phyloP scores from a whole-genome alignment of 1,140 invertebrate species.

The Dufourea novaeangliae region DNA sequence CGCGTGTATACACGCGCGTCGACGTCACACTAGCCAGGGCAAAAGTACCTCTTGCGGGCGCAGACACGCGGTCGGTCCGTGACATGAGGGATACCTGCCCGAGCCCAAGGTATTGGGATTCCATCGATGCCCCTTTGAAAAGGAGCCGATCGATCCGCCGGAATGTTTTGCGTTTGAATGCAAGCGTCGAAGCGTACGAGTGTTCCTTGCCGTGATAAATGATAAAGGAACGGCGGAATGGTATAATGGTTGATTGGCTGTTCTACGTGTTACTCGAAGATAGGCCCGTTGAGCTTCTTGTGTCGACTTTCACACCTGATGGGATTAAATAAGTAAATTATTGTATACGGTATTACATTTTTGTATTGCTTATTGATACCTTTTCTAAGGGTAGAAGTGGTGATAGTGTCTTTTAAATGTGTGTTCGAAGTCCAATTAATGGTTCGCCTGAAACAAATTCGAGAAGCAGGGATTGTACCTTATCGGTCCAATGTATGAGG shows the following conservation, averaged over 20 bases:
- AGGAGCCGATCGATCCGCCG: conserved; percentile 7
- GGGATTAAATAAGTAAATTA: too few relatives aligned
- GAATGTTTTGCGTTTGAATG: background rate
- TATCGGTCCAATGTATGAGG: too few relatives aligned
- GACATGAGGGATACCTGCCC: conserved; percentile 1
- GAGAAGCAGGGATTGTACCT: too few relatives aligned
- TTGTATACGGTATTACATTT: too few relatives aligned
- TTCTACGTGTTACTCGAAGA: background rate
- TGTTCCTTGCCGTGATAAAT: background rate
- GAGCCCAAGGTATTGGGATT: background rate
- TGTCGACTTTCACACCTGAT: too few relatives aligned
- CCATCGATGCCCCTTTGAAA: conserved; percentile 24
- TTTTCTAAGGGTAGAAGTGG: too few relatives aligned
- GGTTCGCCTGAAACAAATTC: too few relatives aligned
- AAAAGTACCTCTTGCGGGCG: conserved; percentile 27
- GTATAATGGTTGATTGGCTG: background rate
- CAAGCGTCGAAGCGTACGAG: too few relatives aligned
- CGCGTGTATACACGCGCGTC: background rate
- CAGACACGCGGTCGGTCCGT: conserved; percentile 11
- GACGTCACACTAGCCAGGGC: background rate
- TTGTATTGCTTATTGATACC: too few relatives aligned
- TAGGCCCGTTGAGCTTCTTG: too few relatives aligned
- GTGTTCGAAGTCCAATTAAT: too few relatives aligned
- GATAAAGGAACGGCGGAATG: background rate
- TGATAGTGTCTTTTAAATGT: too few relatives aligned